Evolutionary conservation across 1,140 invertebrate species (phyloP), one percentile per base, ranked within the genome.

Genomic region (Mamestra configurata): DNA sequence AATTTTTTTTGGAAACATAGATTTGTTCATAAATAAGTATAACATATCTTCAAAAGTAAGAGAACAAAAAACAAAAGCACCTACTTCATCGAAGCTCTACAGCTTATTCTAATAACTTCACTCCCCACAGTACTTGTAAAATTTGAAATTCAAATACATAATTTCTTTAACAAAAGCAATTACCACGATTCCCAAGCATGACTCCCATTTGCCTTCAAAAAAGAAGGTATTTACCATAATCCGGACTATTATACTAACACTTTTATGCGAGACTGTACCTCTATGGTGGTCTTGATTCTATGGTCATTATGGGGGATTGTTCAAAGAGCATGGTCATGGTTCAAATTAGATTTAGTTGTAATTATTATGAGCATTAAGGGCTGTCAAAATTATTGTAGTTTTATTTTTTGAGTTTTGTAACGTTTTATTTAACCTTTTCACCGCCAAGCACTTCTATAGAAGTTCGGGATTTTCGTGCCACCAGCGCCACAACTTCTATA

Each of bases 261-360:
- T 68, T 68, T 46, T 27, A 40, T 27, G 0, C 5, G 5, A 13
- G 20, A 49, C 66, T 27, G 40, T 70, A 49, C 66, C 20, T 46
- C 66, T 46, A n/a, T 46, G 66, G 66, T 70, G 66, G 40, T 70
- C 66, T 27, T 20, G 8, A 66, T 22, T 37, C 31, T 18, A 37
- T 27, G 13, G 8, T 70, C 40, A 70, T 70, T 70, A 70, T 22
- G 1, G 22, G 22, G 40, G 35, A 64, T 64, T 68, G 22, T 68
- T 49, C 66, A 70, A 49, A 70, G 15, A 27, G 8, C 61, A 46
- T 46, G 22, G 66, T 70, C 40, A 70, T 46, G 66, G 66, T 24
- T n/a, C 43, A 7, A 46, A 46, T 20, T 49, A n/a, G 49, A 70
- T 70, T 46, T 46, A 8, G 53, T 57, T 57, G 24, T 27, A 24